phyloP scores from a whole-genome alignment of 2,888 invertebrate genomes.

The Epinotia ramella region DNA sequence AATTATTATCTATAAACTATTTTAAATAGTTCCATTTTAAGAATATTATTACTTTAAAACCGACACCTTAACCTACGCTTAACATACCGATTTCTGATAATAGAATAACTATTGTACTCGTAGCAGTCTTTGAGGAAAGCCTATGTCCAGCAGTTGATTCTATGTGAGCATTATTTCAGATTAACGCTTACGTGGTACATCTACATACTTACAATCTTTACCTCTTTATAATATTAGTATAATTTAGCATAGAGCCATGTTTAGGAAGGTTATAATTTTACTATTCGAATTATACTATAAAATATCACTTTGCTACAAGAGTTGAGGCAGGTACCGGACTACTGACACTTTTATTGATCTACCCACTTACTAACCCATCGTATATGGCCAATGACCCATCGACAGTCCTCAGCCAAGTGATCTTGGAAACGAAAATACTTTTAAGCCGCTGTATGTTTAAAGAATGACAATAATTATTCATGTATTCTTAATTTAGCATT shows the following conservation, averaged over 20 bases:
- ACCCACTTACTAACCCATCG: conserved; percentile 13
- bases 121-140: neutral
- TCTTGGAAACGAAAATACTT: conserved; percentile 12
- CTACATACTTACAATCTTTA: no score
- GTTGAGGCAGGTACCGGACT: neutral
- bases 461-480: conserved; percentile 22
- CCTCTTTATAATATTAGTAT: no score
- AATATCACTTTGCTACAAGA: neutral
- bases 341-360: neutral
- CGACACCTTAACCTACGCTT: no score
- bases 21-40: no score
- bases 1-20: no score
- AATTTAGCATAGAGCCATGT: no score
- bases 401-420: conserved; percentile 16
- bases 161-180: no score
- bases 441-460: neutral
- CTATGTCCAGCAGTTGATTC: no score
- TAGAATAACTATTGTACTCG: neutral
- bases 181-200: no score
- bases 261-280: no score
- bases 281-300: no score
- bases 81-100: neutral
- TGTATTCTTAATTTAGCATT: conserved; percentile 25
- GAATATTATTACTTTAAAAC: no score
- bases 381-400: conserved; percentile 23